These are phyloP conservation scores for Oncorhynchus nerka DNA, from an alignment of 2,113 vertebrate species.

Conservation along the genomic window DNA sequence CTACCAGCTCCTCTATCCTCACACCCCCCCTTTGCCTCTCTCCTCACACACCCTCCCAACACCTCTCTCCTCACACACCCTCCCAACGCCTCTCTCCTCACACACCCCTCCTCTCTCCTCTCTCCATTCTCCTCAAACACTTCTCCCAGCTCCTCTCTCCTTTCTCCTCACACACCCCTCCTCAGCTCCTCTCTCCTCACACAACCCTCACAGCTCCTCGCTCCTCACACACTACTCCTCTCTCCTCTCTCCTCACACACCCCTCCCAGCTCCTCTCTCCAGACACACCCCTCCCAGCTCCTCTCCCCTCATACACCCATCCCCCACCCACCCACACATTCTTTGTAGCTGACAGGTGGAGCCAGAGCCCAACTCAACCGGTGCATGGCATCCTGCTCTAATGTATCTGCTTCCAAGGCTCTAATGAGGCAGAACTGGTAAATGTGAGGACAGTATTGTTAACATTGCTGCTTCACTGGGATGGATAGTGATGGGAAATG, in stretches of 20 bases:
- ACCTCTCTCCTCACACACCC: constrained; percentile 35
- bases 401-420: constrained; percentile 71
- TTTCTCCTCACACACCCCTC: background rate
- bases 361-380: constrained; percentile 28
- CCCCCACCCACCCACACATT: background rate
- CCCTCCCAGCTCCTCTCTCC: constrained; percentile 17
- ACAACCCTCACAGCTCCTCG: constrained; percentile 38
- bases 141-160: too few relatives aligned
- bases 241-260: constrained; percentile 17
- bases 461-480: constrained; percentile 69
- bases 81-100: constrained; percentile 36
- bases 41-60: too few relatives aligned
- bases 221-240: constrained; percentile 17
- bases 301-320: constrained; percentile 17
- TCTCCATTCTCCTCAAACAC: constrained; percentile 12
- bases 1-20: background rate
- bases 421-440: constrained; percentile 76
- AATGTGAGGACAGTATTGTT: constrained; percentile 74
- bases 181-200: constrained; percentile 17
- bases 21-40: too few relatives aligned
- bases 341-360: constrained; percentile 48
- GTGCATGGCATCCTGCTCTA: constrained; percentile 63
- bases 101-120: background rate
- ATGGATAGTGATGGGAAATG: constrained; percentile 58
- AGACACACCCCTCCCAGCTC: constrained; percentile 40